Evolutionary conservation across 2,797 vertebrate genomes (phyloP), one percentile per base, ranked within the genome.

Genomic region (Hephaestus fuliginosus): DNA sequence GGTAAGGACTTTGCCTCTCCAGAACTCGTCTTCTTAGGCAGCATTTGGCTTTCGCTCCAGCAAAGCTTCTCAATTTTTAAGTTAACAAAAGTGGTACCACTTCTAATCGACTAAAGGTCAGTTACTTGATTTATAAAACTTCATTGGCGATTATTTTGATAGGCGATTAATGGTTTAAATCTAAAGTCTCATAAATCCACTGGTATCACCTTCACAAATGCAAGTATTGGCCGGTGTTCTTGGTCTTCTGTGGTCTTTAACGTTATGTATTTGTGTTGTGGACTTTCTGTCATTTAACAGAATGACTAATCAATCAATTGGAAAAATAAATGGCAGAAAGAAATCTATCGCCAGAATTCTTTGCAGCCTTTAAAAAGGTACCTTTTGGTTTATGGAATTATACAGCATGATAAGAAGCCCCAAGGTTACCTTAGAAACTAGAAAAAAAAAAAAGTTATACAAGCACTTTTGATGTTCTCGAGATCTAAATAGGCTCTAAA

Each of bases 1-100:
- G 33, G 20, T 20, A 14, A 36, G 14, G 17, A 33, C 44, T 53
- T 51, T 61, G 46, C 28, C 20, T 60, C 15, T 7, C 30, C 12
- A 51, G 57, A n/a, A 8, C 41, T 33, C 7, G 25, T 82, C 70
- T 66, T 28, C 52, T 53, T 39, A 53, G 75, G 58, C 64, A 17
- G 12, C 20, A 8, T 6, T 12, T 12, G 36, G 62, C 52, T 14
- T 12, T 5, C 13, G 48, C 11, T 73, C 60, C 52, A 43, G 18
- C 17, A 77, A 25, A 70, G 7, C 20, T 2, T 58, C 44, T 46
- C 5, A 7, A 13, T 33, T 62, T 61, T 62, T 43, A 18, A 61
- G 39, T 49, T 39, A 28, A 51, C 12, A 52, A 52, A 58, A 55
- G 28, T 20, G 11, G 43, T 33, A 58, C 18, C 7, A 11, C 18